Percentiles rank a stretch among this genome's conserved stretches.
These are phyloP conservation scores for Neoaliturus tenellus DNA, from an alignment of 2,888 invertebrate genomes.

Conservation along the genomic window DNA sequence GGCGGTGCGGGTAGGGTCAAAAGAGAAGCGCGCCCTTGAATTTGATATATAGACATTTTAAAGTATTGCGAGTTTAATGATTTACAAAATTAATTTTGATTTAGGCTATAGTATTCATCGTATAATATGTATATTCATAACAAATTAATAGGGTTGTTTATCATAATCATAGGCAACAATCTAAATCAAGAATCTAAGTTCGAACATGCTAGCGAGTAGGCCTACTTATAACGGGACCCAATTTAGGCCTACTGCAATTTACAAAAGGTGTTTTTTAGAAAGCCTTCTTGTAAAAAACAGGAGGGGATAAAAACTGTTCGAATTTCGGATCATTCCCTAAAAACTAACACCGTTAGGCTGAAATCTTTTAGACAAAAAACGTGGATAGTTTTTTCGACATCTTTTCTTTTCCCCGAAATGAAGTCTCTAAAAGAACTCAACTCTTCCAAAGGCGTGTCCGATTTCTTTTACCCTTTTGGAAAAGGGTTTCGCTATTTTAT, in stretches of 20 bases:
- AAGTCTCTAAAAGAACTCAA: not conserved
- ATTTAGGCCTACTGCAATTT: no score
- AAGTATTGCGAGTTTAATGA: no score
- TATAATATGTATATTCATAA: no score
- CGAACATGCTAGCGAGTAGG: no score
- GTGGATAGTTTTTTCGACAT: not conserved
- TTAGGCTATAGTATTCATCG: no score
- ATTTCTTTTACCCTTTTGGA: conserved; percentile 6
- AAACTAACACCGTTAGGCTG: not conserved
- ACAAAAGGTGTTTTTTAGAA: no score
- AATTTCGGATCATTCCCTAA: not conserved
- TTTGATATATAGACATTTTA: no score
- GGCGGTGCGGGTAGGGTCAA: not conserved
- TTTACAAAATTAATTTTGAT: no score
- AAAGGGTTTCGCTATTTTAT: not conserved
- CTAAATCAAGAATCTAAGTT: no score
- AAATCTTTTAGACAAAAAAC: not conserved
- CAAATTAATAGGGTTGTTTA: no score
- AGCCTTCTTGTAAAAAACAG: not conserved
- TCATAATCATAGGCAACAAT: no score
- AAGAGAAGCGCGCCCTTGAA: not conserved
- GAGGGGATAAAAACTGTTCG: conserved; percentile 17
- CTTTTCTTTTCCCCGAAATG: not conserved
- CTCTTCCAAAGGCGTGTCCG: not conserved
- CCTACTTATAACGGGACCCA: no score